These are phyloP conservation scores for Ibycter americanus DNA, from an alignment of 2,797 vertebrate species.

Conservation along the genomic window DNA sequence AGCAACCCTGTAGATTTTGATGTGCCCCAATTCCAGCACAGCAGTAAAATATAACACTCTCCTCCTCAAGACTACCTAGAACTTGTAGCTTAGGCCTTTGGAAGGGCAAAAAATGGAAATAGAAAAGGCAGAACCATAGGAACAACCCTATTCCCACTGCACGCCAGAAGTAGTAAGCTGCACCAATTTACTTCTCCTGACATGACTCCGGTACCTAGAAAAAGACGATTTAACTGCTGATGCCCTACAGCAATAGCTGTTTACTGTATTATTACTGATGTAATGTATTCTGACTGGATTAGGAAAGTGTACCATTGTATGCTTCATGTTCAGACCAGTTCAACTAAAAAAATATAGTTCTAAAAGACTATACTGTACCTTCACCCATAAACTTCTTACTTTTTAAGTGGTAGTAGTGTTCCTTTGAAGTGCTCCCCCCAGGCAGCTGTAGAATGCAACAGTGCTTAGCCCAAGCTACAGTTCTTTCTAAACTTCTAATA, in stretches of 20 bases:
- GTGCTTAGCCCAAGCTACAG: conserved; percentile 61
- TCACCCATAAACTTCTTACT: conserved; percentile 63
- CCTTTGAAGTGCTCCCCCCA: conserved; percentile 71
- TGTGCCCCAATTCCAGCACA: fast-evolving
- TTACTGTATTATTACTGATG: not conserved
- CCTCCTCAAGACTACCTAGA: not conserved
- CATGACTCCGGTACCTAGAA: not conserved
- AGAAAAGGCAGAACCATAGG: not conserved
- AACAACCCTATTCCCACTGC: not conserved
- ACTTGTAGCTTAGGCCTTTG: not conserved
- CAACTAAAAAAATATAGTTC: conserved; percentile 33
- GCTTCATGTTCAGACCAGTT: not conserved
- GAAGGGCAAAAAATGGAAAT: not conserved
- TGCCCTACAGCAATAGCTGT: not conserved
- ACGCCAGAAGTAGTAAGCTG: not conserved
- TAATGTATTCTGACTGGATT: not conserved
- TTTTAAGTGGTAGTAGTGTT: conserved; percentile 55
- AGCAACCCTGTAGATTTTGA: not conserved
- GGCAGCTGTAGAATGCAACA: conserved; percentile 64
- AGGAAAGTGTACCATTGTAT: not conserved
- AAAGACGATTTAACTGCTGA: not conserved
- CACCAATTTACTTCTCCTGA: not conserved
- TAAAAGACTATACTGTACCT: conserved; percentile 41
- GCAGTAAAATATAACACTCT: not conserved
- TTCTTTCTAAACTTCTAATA: conserved; percentile 67